These are phyloP conservation scores for crab-eating macaque (Macaca fascicularis) DNA, from an alignment of 2,113 vertebrate species.

Conservation along the genomic window T2T-MFA8v1.1 NC_088386.1:84155501-84156000, in stretches of 20 bases:
- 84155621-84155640: background rate
- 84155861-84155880: background rate
- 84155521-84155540: background rate
- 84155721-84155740: background rate
- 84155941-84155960: background rate
- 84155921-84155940: background rate
- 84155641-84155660: background rate
- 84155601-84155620: background rate
- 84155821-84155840: background rate
- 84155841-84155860: background rate
- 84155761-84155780: background rate
- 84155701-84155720: background rate
- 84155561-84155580: background rate
- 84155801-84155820: background rate
- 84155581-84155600: background rate
- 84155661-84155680: background rate
- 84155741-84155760: background rate
- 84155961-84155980: background rate
- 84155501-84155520: background rate
- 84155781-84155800: background rate
- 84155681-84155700: background rate
- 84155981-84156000: background rate
- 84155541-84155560: background rate
- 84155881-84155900: background rate
- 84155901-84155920: background rate